These are phyloP conservation scores for Podarcis siculus DNA, from an alignment of 2,797 vertebrate species.

Conservation along the genomic window DNA sequence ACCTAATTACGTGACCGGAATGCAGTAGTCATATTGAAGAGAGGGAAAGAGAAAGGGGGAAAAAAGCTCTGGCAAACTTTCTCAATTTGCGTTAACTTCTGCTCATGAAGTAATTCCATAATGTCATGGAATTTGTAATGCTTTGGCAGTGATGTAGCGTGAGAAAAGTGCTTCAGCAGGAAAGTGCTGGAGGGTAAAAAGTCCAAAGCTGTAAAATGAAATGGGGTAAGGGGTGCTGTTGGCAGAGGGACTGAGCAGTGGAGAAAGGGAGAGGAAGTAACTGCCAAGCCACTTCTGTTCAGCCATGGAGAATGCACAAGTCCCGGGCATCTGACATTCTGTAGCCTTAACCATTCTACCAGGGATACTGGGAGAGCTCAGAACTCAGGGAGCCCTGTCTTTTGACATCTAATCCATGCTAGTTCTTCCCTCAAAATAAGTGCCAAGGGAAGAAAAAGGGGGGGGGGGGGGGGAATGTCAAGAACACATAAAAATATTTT, in stretches of 20 bases:
- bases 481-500: no score
- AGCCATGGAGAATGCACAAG: not conserved
- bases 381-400: no score
- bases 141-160: not conserved
- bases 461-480: no score
- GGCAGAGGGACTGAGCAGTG: not conserved
- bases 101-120: not conserved
- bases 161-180: not conserved
- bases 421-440: not conserved
- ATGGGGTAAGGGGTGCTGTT: not conserved
- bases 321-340: not conserved
- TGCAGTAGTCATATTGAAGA: not conserved
- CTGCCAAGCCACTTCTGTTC: constrained; percentile 12
- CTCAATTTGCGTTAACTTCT: constrained; percentile 4
- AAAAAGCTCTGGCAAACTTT: not conserved
- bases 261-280: not conserved
- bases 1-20: not conserved
- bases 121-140: not conserved
- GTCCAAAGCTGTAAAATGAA: not conserved
- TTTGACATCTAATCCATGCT: not conserved
- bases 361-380: not conserved
- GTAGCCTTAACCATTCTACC: not conserved
- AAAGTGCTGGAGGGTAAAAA: not conserved
- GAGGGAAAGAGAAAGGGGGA: not conserved
- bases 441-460: not conserved